These are phyloP conservation scores for Maniola jurtina DNA, from an alignment of 1,140 invertebrate genomes.

Conservation along the genomic window DNA sequence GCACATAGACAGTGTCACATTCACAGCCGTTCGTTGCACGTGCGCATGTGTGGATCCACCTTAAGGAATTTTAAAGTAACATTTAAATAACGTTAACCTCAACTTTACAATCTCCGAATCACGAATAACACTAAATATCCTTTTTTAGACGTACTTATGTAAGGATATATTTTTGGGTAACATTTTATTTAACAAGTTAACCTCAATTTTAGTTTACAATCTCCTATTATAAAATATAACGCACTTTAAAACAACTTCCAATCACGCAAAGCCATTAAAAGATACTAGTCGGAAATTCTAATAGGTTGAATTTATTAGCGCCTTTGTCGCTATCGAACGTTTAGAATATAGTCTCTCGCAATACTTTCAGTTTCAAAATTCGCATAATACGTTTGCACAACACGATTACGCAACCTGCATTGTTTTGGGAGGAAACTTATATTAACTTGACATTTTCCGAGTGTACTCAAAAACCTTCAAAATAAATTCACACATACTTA, in stretches of 20 bases:
- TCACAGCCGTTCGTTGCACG: too few species aligned
- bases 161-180: neutral
- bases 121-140: neutral
- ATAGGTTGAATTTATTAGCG: conserved; percentile 44
- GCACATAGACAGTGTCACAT: too few species aligned
- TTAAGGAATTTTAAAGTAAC: neutral
- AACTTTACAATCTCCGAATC: neutral
- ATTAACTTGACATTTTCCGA: conserved; percentile 5
- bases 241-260: conserved; percentile 7
- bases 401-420: conserved; percentile 42
- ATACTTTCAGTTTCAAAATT: conserved; percentile 70
- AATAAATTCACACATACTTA: neutral
- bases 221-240: conserved; percentile 7
- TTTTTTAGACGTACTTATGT: neutral
- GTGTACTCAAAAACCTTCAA: neutral
- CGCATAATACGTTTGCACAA: conserved; percentile 52
- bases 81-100: neutral
- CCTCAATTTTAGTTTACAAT: conserved; percentile 4
- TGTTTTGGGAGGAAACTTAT: conserved; percentile 15
- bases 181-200: neutral
- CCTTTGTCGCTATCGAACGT: conserved; percentile 41
- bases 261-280: conserved; percentile 19
- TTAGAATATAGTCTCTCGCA: conserved; percentile 50
- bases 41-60: too few species aligned
- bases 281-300: conserved; percentile 33